Conservation (phyloP, 2,113 vertebrate genomes). For the Dolichallabes microphthalmus region DNA sequence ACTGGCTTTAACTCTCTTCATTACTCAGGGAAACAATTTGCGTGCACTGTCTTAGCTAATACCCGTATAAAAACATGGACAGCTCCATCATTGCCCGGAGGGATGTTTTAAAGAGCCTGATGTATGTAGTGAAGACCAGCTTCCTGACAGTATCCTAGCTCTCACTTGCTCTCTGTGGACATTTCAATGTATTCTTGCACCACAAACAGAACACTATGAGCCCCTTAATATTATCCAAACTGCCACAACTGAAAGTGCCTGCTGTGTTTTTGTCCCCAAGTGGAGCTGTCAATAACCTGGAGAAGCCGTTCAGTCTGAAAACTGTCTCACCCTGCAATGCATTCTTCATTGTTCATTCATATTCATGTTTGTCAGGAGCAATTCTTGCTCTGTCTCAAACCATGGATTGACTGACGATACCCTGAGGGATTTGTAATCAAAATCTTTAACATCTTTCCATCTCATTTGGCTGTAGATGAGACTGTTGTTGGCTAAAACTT, state of each 20-base stretch:
- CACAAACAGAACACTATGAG: slow-evolving; percentile 6
- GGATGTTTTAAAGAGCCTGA: slow-evolving; percentile 39
- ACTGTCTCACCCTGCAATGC: slow-evolving; percentile 38
- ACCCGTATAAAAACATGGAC: slow-evolving; percentile 29
- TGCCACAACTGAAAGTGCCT: slow-evolving; percentile 19
- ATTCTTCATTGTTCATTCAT: slow-evolving; percentile 59
- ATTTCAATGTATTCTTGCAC: slow-evolving; percentile 17
- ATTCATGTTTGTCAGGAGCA: slow-evolving; percentile 64
- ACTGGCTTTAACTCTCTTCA: slow-evolving; percentile 2
- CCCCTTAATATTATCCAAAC: slow-evolving; percentile 41
- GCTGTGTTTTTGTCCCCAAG: slow-evolving; percentile 46
- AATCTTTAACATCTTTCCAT: slow-evolving; percentile 58
- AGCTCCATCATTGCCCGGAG: slow-evolving; percentile 37
- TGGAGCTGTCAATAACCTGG: slow-evolving; percentile 57
- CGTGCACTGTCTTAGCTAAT: slow-evolving; percentile 43
- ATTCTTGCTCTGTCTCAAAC: slow-evolving; percentile 51
- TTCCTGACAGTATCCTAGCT: slow-evolving; percentile 26
- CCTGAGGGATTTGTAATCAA: slow-evolving; percentile 58
- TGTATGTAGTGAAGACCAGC: slow-evolving; percentile 28
- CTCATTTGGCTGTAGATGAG: slow-evolving; percentile 58
- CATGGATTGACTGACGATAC: slow-evolving; percentile 57
- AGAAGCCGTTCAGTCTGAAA: slow-evolving; percentile 31
- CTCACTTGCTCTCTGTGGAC: slow-evolving; percentile 11
- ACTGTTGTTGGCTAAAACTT: slow-evolving; percentile 59
- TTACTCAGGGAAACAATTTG: slow-evolving; percentile 40